phyloP scores from a whole-genome alignment of 2,888 invertebrate genomes.

The Atrina japonica region DNA sequence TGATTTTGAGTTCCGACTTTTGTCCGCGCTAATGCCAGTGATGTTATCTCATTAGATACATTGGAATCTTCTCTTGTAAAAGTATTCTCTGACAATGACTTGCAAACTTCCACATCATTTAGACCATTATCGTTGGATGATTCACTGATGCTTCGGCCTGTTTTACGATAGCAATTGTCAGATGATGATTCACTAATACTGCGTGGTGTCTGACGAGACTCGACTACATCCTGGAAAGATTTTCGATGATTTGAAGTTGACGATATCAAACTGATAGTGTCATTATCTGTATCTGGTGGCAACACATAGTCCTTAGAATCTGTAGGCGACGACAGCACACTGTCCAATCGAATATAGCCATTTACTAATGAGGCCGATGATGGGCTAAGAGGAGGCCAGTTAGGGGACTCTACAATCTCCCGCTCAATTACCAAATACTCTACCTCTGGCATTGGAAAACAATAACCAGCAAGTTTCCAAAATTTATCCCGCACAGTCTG shows the following conservation, averaged over 20 bases:
- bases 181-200: background rate
- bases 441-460: constrained; percentile 53
- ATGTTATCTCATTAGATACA: constrained; percentile 20
- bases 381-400: constrained; percentile 72
- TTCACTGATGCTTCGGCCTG: constrained; percentile 4
- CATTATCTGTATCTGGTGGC: constrained; percentile 18
- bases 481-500: constrained; percentile 54
- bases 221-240: background rate
- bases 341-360: constrained; percentile 34
- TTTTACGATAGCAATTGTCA: background rate
- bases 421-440: constrained; percentile 70
- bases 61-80: constrained; percentile 2
- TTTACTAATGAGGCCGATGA: background rate
- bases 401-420: constrained; percentile 66
- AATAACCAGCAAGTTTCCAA: constrained; percentile 33
- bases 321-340: constrained; percentile 4
- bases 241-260: constrained; percentile 10
- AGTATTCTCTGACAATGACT: background rate
- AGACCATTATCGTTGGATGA: background rate
- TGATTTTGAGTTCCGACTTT: background rate
- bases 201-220: too few species aligned
- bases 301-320: background rate
- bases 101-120: background rate
- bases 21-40: constrained; percentile 15
- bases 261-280: constrained; percentile 18